Conservation (phyloP, 2,888 invertebrate species). For the Rotaria macrura region DNA sequence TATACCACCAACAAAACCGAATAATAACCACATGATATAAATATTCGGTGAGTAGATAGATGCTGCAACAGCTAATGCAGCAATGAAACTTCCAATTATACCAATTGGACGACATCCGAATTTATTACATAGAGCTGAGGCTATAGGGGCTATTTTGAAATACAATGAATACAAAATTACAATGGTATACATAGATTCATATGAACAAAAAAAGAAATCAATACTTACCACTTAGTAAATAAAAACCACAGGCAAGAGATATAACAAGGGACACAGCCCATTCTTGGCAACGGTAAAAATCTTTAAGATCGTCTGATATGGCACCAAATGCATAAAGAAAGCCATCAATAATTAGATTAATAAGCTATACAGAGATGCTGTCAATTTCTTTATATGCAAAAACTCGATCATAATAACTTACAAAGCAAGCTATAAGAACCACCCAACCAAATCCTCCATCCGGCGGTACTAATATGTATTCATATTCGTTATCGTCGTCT, state of each 20-base stretch:
- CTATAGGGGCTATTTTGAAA: constrained; percentile 23
- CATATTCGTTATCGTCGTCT: background rate
- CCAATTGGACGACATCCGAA: constrained; percentile 28
- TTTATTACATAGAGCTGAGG: constrained; percentile 28
- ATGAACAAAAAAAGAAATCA: too few species aligned
- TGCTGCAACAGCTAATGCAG: background rate
- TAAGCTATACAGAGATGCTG: constrained; percentile 16
- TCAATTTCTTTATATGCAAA: background rate
- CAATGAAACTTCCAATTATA: constrained; percentile 27
- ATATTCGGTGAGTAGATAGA: constrained; percentile 28
- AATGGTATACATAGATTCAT: too few species aligned
- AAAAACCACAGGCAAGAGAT: constrained; percentile 27
- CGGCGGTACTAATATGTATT: constrained; percentile 8
- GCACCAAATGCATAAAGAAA: constrained; percentile 31
- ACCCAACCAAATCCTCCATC: constrained; percentile 34
- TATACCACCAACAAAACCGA: constrained; percentile 52
- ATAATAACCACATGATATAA: constrained; percentile 26
- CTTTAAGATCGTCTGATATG: constrained; percentile 1
- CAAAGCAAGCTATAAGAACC: constrained; percentile 29
- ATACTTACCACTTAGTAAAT: background rate
- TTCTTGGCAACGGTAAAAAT: constrained; percentile 9
- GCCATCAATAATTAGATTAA: constrained; percentile 32
- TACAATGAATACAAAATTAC: too few species aligned
- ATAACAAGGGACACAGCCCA: constrained; percentile 24
- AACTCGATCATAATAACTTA: background rate